Evolutionary conservation across 1,140 invertebrate species (phyloP).

Genomic region (Diachasma alloeum): DNA sequence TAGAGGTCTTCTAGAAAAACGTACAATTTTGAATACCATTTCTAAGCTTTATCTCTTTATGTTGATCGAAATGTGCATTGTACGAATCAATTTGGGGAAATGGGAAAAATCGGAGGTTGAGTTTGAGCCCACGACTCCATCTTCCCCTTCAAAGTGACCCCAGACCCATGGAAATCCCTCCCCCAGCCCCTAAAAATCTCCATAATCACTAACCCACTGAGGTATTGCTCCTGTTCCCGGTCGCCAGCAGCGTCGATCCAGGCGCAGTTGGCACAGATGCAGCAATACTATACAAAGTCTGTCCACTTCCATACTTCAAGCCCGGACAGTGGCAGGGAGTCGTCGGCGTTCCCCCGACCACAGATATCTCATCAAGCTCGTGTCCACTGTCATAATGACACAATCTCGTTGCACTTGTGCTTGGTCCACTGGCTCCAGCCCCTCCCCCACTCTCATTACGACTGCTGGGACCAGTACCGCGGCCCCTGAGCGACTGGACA

Average conservation of each 20-base stretch:
- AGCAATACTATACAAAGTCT: constrained; percentile 59
- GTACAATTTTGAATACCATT: too few relatives aligned
- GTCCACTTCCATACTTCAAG: constrained; percentile 65
- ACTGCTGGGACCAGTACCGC: constrained; percentile 54
- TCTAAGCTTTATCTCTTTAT: too few relatives aligned
- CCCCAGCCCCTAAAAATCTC: too few relatives aligned
- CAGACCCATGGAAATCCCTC: too few relatives aligned
- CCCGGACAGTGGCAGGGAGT: constrained; percentile 64
- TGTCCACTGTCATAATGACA: constrained; percentile 69
- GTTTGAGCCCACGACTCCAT: too few relatives aligned
- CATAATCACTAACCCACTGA: constrained; percentile 13
- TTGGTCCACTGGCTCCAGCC: constrained; percentile 54
- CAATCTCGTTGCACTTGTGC: constrained; percentile 62
- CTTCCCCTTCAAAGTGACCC: too few relatives aligned
- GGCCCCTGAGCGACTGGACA: constrained; percentile 72
- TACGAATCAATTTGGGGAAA: too few relatives aligned
- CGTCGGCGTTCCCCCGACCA: constrained; percentile 73
- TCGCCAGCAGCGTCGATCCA: constrained; percentile 19
- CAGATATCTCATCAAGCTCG: constrained; percentile 81
- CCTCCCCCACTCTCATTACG: constrained; percentile 48
- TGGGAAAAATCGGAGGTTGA: too few relatives aligned
- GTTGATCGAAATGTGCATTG: too few relatives aligned
- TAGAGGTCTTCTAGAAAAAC: too few relatives aligned
- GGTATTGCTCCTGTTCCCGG: background rate
- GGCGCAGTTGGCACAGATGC: constrained; percentile 55